Evolutionary conservation across 2,113 vertebrate genomes (phyloP).

Genomic region (Jacana jacana): DNA sequence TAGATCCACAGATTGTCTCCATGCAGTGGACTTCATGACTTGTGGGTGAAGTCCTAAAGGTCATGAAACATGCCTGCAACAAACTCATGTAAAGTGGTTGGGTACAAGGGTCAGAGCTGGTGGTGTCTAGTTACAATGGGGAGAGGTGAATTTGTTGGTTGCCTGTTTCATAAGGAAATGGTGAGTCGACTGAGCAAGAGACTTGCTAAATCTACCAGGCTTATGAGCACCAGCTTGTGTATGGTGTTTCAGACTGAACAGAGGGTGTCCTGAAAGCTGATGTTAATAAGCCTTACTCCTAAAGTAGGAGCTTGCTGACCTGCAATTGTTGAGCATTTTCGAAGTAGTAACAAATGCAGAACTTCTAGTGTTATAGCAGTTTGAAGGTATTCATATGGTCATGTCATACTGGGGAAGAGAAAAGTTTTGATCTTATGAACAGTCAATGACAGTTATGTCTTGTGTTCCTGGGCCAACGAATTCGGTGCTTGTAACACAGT

Average conservation of each 20-base stretch:
- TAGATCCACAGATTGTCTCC: neutral
- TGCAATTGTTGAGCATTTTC: neutral
- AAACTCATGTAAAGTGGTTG: neutral
- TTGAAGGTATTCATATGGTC: neutral
- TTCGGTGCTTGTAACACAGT: neutral
- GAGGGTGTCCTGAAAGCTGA: neutral
- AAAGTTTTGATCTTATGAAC: neutral
- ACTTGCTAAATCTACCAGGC: neutral
- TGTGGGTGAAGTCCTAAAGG: neutral
- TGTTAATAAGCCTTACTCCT: neutral
- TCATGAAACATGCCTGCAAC: neutral
- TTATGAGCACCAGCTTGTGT: neutral
- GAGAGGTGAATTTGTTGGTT: neutral
- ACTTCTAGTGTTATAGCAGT: neutral
- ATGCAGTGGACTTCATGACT: neutral
- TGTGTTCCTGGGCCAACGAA: neutral
- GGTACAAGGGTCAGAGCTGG: neutral
- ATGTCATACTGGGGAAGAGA: neutral
- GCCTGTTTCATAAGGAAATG: neutral
- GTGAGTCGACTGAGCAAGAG: neutral
- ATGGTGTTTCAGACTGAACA: neutral
- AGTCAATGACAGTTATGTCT: neutral
- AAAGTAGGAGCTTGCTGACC: neutral
- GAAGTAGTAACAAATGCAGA: neutral
- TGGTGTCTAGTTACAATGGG: too few species aligned